Base-by-base conservation (phyloP, 2,113 vertebrate species). In the Ceratotherium simum region DNA sequence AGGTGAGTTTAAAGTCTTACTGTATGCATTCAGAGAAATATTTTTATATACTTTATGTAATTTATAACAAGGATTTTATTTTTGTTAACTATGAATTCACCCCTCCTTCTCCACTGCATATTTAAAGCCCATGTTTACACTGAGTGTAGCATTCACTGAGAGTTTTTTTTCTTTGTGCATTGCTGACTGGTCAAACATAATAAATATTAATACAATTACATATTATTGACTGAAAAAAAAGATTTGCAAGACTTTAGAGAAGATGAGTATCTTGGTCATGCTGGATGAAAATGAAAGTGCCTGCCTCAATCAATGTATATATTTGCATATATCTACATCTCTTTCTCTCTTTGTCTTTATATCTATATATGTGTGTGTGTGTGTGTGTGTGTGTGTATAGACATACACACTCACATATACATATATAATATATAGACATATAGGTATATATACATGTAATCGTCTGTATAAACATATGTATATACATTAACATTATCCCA, bases 11-110 rank as follows among this genome's bases (percentile, higher is more conserved):
- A 96, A 98, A 97, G 98, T 99, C 98, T 98, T 98, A 99, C 98
- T 98, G 99, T 99, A 98, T 99, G 99, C 99, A 99, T 99, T 99
- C 98, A 99, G 98, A 99, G 99, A 99, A 99, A 98, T 99, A 99
- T 99, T 99, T 99, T 99, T 99, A 98, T 99, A 98, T 96, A 96
- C 98, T 97, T 98, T 98, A 98, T 99, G 98, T 98, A 98, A 97
- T 99, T 99, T 98, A 98, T 98, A 98, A 98, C 42, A 73, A 97
- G 98, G 97, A 54, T 17, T 54, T 54, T 54, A 98, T 97, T 11
- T 48, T 48, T 48, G 95, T 98, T 98, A 97, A 98, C 98, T 98
- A 78, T 96, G 96, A 97, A 94, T 96, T 96, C 42, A 48, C 48
- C 48, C 48, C 48, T 48, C 93, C 85, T 65, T 80, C 78, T 83